Percentiles rank a stretch among this genome's conserved stretches.
Evolutionary conservation across 2,797 vertebrate genomes (phyloP).

Genomic region (Oryzias sinensis): DNA sequence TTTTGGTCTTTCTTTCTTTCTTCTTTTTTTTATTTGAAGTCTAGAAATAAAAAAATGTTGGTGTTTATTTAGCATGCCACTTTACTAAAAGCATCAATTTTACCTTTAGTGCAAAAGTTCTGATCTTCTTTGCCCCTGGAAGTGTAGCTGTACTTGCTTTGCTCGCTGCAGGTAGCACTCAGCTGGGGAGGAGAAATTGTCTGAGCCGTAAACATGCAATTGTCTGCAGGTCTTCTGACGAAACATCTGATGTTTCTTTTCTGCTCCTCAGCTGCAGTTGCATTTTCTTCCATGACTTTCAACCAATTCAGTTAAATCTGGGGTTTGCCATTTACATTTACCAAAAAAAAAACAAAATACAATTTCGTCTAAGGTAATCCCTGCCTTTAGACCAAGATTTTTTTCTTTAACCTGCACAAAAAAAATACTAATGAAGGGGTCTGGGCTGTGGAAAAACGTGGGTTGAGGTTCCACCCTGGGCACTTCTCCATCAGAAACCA

Average conservation of each 20-base stretch:
- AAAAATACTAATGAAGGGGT: conserved; percentile 54
- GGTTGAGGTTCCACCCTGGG: neutral
- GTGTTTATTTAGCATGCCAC: conserved; percentile 26
- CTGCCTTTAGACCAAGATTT: conserved; percentile 19
- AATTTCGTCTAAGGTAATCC: conserved; percentile 44
- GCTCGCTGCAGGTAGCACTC: conserved; percentile 41
- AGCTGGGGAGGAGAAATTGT: conserved; percentile 32
- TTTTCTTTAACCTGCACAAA: conserved; percentile 49
- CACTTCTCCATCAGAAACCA: conserved; percentile 29
- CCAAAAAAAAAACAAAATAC: conserved; percentile 26
- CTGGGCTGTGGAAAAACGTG: conserved; percentile 31
- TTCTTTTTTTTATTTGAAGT: neutral
- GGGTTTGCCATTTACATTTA: no score
- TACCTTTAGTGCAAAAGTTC: conserved; percentile 2
- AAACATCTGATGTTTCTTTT: conserved; percentile 29
- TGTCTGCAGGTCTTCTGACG: conserved; percentile 34
- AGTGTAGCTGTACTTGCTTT: conserved; percentile 31
- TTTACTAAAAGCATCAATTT: conserved; percentile 39
- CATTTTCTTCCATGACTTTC: neutral
- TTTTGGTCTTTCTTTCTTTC: conserved; percentile 18
- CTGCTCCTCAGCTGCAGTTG: conserved; percentile 26
- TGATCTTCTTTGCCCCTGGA: conserved; percentile 14
- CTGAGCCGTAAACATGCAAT: conserved; percentile 49
- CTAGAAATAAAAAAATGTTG: conserved; percentile 18
- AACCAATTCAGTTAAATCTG: no score